Percentiles rank a stretch among this genome's conserved stretches.
Evolutionary conservation across 2,797 vertebrate species (phyloP).

Genomic region (Ibycter americanus): DNA sequence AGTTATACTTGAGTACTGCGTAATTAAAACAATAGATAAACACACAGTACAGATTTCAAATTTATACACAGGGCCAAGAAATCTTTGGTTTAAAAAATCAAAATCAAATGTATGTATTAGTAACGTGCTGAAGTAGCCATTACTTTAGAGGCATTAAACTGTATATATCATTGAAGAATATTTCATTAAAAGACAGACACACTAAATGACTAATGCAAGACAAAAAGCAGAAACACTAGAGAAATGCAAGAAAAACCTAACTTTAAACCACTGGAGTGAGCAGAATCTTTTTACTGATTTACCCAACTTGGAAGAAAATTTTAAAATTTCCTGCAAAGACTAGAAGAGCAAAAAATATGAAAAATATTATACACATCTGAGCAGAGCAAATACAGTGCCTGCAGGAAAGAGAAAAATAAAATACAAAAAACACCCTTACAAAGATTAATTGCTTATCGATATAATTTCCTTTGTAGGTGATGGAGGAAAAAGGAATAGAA

Average conservation of each 20-base stretch:
- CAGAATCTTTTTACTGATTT: background rate
- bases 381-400: background rate
- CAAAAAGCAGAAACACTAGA: background rate
- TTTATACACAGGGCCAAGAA: background rate
- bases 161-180: background rate
- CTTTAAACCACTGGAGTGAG: background rate
- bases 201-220: background rate
- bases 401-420: background rate
- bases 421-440: accelerated
- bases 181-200: background rate
- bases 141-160: background rate
- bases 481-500: background rate
- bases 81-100: background rate
- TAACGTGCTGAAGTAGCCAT: background rate
- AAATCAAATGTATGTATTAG: background rate
- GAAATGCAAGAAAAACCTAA: background rate
- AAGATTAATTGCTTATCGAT: background rate
- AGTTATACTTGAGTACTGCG: background rate
- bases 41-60: background rate
- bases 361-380: background rate
- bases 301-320: background rate
- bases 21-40: background rate
- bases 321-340: background rate
- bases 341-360: background rate
- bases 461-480: background rate